Conservation (phyloP, 2,113 vertebrate species). For the Micromys minutus region DNA sequence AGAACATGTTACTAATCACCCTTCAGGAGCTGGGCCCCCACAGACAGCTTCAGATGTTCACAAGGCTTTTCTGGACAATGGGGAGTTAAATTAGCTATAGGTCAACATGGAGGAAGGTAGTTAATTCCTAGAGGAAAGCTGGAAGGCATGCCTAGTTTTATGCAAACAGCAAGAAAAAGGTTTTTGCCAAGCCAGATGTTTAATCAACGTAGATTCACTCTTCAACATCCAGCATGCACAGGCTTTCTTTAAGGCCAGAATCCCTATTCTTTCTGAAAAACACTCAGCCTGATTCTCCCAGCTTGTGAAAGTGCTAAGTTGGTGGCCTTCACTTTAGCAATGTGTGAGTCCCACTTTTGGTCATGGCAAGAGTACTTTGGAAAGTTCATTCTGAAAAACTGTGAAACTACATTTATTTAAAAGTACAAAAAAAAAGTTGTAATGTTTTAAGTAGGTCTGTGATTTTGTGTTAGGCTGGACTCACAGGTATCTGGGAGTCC, state of each 20-base stretch:
- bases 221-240: not conserved
- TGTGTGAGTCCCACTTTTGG: not conserved
- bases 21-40: constrained; percentile 42
- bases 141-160: not conserved
- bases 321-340: not conserved
- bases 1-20: constrained; percentile 68
- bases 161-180: not conserved
- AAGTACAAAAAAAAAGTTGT: not conserved
- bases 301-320: not conserved
- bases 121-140: constrained; percentile 47
- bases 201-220: not conserved
- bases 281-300: not conserved
- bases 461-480: not conserved
- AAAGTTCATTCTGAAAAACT: not conserved
- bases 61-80: constrained; percentile 47
- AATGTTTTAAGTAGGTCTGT: not conserved
- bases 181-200: constrained; percentile 29
- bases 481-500: not conserved
- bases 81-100: constrained; percentile 71
- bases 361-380: not conserved
- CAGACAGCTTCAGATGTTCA: constrained; percentile 61
- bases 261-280: not conserved
- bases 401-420: not conserved
- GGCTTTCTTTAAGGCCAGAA: not conserved
- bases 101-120: constrained; percentile 50